phyloP scores from a whole-genome alignment of 2,888 invertebrate species.

The Drosophila atroscutellata region DNA sequence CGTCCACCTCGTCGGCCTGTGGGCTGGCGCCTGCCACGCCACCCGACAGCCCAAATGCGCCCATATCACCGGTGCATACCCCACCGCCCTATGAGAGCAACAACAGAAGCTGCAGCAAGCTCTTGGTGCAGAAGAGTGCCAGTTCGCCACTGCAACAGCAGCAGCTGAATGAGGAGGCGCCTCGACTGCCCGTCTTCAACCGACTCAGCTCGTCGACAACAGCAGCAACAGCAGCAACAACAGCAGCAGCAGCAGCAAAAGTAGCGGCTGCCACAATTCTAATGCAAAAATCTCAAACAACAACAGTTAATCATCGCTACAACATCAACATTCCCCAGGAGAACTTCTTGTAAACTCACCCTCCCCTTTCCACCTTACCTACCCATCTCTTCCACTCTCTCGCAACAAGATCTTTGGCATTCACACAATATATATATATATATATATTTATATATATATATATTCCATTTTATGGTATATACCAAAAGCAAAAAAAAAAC shows the following conservation, averaged over 20 bases:
- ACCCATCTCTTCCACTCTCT: not conserved
- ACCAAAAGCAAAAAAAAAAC: not conserved
- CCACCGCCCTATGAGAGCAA: conserved; percentile 77
- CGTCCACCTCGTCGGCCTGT: conserved; percentile 62
- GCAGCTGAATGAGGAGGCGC: conserved; percentile 73
- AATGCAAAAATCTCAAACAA: conserved; percentile 34
- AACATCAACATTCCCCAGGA: conserved; percentile 27
- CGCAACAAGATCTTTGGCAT: conserved; percentile 11
- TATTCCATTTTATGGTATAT: not conserved
- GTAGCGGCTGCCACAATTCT: conserved; percentile 9
- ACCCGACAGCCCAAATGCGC: conserved; percentile 83
- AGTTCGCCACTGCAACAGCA: conserved; percentile 66
- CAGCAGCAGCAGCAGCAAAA: not conserved
- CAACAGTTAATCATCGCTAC: conserved; percentile 23
- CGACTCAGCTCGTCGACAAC: conserved; percentile 87
- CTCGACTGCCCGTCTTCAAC: conserved; percentile 93
- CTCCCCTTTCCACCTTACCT: too few species aligned
- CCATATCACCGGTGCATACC: conserved; percentile 83
- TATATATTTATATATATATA: not conserved
- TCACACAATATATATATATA: not conserved
- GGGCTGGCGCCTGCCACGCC: conserved; percentile 77
- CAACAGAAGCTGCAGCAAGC: conserved; percentile 49
- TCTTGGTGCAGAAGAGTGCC: conserved; percentile 79
- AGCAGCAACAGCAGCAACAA: not conserved
- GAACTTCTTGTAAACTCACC: conserved; percentile 19